Conservation (phyloP, 2,888 invertebrate species). For the Nemoura dubitans region DNA sequence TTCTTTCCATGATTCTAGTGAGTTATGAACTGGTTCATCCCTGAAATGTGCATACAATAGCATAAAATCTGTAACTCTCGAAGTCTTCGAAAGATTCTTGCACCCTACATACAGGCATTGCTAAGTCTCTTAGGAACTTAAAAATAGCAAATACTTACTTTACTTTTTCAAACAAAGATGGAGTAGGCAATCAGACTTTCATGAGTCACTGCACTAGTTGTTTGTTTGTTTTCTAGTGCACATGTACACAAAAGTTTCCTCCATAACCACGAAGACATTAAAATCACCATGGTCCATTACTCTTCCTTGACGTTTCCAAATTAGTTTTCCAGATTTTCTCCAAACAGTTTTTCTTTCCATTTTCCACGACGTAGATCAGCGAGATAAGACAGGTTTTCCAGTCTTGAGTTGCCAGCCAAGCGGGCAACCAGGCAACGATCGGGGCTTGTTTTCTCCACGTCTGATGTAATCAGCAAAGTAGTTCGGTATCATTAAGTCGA, state of each 20-base stretch:
- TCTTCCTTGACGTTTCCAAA: constrained; percentile 27
- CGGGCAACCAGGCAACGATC: neutral
- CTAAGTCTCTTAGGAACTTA: too few species aligned
- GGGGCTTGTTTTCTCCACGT: neutral
- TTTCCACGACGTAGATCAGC: constrained; percentile 14
- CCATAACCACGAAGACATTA: neutral
- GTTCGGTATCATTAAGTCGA: constrained; percentile 5
- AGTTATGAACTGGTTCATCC: too few species aligned
- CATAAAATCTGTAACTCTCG: too few species aligned
- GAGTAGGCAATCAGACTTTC: neutral
- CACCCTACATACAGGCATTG: too few species aligned
- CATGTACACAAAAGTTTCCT: neutral
- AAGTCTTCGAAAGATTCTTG: too few species aligned
- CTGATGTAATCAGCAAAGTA: neutral
- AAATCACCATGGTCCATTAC: constrained; percentile 13
- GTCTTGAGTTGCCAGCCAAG: neutral
- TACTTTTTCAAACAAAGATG: neutral
- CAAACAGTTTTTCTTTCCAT: neutral
- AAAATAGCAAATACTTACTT: neutral
- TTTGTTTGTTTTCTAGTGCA: neutral
- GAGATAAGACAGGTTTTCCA: neutral
- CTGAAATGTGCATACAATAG: too few species aligned
- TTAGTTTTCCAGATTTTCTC: constrained; percentile 28
- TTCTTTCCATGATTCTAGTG: too few species aligned
- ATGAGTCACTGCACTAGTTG: neutral